Conservation (phyloP, 2,797 vertebrate genomes). For the Toxotes lorentzi region DNA sequence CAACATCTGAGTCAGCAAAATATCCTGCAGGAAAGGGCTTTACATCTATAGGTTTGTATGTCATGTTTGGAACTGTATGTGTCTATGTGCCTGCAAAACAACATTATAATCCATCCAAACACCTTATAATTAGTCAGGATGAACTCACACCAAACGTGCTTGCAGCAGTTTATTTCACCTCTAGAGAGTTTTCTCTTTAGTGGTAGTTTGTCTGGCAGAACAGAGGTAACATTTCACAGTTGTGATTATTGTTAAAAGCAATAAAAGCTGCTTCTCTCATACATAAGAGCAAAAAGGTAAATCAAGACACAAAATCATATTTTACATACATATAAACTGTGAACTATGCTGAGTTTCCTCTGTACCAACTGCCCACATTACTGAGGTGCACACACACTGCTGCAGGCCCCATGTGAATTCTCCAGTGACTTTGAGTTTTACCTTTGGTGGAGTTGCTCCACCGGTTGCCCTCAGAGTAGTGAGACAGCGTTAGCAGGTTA, state of each 20-base stretch:
- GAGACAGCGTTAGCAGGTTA: conserved; percentile 98
- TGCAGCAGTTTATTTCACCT: neutral
- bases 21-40: neutral
- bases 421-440: conserved; percentile 65
- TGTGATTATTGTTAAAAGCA: neutral
- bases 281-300: neutral
- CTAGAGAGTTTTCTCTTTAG: neutral
- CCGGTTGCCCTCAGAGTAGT: conserved; percentile 99
- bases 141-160: neutral
- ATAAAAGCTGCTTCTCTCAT: neutral
- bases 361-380: neutral
- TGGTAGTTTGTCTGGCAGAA: too few relatives aligned
- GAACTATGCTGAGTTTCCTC: neutral
- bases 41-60: conserved; percentile 2
- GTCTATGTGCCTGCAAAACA: neutral
- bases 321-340: neutral
- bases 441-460: conserved; percentile 99
- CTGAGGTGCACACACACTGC: neutral
- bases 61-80: neutral
- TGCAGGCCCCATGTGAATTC: neutral
- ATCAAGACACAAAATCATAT: neutral
- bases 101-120: neutral
- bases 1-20: neutral
- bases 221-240: neutral
- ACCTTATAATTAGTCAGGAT: neutral